Conservation (phyloP, 92 coral and sea anemone species). For the Epizoanthus ramosus region DNA sequence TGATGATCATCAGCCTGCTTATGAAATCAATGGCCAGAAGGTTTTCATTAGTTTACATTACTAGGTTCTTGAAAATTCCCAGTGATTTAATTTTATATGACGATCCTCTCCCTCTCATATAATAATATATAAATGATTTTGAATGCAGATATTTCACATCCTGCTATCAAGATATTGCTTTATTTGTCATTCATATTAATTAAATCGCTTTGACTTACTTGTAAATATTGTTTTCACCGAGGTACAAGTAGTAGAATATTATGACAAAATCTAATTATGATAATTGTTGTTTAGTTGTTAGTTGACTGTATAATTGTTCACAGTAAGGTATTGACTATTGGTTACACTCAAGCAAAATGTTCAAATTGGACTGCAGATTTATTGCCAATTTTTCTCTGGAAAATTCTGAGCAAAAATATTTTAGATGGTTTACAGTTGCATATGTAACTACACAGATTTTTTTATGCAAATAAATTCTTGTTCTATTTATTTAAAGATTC, state of each 20-base stretch:
- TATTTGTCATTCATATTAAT: neutral
- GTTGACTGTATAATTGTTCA: slow-evolving; percentile 17
- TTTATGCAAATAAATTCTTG: slow-evolving; percentile 5
- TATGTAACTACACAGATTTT: neutral
- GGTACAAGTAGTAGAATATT: neutral
- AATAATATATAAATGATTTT: neutral
- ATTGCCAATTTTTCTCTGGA: neutral
- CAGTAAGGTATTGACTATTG: neutral
- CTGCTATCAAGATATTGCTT: slow-evolving; percentile 20
- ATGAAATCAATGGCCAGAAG: too few relatives aligned
- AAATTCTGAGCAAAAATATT: slow-evolving; percentile 17
- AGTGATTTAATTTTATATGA: slow-evolving; percentile 16
- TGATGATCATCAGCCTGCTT: slow-evolving; percentile 8
- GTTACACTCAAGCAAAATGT: slow-evolving; percentile 8
- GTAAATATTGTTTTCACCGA: slow-evolving; percentile 14
- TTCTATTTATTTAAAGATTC: too few relatives aligned
- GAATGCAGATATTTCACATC: slow-evolving; percentile 16
- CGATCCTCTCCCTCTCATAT: slow-evolving; percentile 22
- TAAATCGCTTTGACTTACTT: slow-evolving; percentile 1
- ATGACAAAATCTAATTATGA: neutral
- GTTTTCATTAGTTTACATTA: too few relatives aligned
- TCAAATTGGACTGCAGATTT: neutral
- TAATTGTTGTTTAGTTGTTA: slow-evolving; percentile 9
- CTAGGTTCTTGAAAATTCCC: slow-evolving; percentile 3
- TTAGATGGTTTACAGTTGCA: slow-evolving; percentile 8